Evolutionary conservation across 2,888 invertebrate species (phyloP).

Genomic region (Drosophila testacea): DNA sequence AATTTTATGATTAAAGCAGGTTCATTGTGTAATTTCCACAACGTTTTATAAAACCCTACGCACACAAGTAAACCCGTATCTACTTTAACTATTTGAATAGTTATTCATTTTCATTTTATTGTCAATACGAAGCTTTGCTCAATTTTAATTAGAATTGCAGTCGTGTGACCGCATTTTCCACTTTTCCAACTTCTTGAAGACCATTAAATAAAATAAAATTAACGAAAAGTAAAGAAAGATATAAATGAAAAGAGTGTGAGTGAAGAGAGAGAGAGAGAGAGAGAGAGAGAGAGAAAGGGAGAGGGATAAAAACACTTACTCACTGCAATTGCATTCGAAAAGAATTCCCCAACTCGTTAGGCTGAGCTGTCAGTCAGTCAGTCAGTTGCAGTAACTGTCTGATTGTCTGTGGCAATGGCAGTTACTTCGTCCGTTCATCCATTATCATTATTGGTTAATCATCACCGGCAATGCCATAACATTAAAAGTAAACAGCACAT

Average conservation of each 20-base stretch:
- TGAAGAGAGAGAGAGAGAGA: neutral
- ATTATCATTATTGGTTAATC: constrained; percentile 75
- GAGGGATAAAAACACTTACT: constrained; percentile 25
- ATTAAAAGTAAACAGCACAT: constrained; percentile 70
- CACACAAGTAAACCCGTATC: constrained; percentile 3
- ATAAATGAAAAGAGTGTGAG: neutral
- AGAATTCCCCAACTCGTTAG: constrained; percentile 53
- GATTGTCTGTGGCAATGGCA: constrained; percentile 19
- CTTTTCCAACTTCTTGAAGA: constrained; percentile 42
- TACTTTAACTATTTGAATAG: constrained; percentile 44
- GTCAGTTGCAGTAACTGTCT: constrained; percentile 28
- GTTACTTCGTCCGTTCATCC: constrained; percentile 36
- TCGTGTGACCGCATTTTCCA: constrained; percentile 55
- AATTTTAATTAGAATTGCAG: constrained; percentile 69
- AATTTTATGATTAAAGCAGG: constrained; percentile 25
- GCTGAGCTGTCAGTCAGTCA: constrained; percentile 46
- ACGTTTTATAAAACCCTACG: constrained; percentile 12
- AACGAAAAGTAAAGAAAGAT: constrained; percentile 1
- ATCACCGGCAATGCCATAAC: constrained; percentile 61
- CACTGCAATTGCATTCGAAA: constrained; percentile 54
- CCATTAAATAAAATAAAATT: constrained; percentile 42
- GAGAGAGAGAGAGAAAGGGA: neutral
- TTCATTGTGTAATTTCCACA: constrained; percentile 42
- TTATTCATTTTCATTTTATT: constrained; percentile 51
- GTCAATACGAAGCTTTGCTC: constrained; percentile 42